These are phyloP conservation scores for Trichacis sp. DNA, from an alignment of 2,888 invertebrate species.

Conservation along the genomic window DNA sequence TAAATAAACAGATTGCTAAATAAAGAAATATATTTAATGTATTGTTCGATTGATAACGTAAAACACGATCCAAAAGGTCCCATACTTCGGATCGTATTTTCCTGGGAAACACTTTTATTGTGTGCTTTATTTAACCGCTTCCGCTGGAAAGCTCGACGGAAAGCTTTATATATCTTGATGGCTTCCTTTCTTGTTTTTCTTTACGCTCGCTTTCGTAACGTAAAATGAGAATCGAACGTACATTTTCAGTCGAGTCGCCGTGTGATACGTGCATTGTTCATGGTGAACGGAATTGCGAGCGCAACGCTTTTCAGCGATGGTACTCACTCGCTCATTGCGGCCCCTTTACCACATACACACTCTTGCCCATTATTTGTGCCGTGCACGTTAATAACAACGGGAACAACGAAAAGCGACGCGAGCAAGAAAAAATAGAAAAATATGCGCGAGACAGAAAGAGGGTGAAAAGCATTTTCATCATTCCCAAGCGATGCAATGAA, in stretches of 20 bases:
- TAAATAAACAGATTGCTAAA: no score
- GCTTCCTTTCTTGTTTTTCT: constrained; percentile 35
- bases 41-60: no score
- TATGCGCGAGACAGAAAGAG: neutral
- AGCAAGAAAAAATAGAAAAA: constrained; percentile 15
- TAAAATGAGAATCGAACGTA: constrained; percentile 31
- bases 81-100: no score
- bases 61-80: no score
- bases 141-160: no score
- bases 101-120: no score
- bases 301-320: constrained; percentile 26
- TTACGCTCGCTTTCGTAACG: constrained; percentile 31
- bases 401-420: neutral
- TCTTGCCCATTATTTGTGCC: constrained; percentile 23
- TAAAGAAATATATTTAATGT: no score
- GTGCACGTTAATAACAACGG: constrained; percentile 6
- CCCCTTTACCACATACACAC: constrained; percentile 7
- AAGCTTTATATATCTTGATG: no score
- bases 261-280: constrained; percentile 58
- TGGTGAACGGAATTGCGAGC: constrained; percentile 49
- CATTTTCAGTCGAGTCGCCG: constrained; percentile 56
- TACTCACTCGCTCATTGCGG: constrained; percentile 9
- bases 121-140: no score
- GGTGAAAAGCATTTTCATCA: constrained; percentile 21
- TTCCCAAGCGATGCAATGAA: constrained; percentile 30